Conservation (phyloP, 2,797 vertebrate species). For the Enteromius fasciolatus region DNA sequence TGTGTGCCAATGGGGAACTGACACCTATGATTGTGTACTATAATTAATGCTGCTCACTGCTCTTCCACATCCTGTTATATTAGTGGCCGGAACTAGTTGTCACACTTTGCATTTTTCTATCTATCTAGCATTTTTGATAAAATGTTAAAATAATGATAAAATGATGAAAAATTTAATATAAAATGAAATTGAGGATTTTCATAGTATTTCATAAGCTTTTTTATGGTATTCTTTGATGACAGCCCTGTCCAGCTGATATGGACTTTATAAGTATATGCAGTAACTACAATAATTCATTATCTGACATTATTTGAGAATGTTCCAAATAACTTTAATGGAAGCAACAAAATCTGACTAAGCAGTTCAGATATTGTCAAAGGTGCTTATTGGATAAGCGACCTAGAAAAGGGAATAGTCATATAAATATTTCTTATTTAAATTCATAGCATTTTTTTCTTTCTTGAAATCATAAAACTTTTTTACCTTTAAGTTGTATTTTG, state of each 20-base stretch:
- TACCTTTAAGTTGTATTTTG: background rate
- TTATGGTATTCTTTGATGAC: background rate
- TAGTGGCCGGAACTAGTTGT: background rate
- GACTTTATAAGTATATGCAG: background rate
- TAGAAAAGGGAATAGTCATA: background rate
- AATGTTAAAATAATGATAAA: too few relatives aligned
- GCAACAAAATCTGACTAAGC: background rate
- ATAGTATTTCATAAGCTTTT: too few relatives aligned
- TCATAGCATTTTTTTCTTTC: background rate
- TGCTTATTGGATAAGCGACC: background rate
- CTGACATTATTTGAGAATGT: background rate
- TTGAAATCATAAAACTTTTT: background rate
- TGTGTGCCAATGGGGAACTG: constrained; percentile 13
- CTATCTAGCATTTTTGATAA: too few relatives aligned
- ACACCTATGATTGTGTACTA: constrained; percentile 18
- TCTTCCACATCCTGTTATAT: background rate
- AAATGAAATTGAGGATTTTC: too few relatives aligned
- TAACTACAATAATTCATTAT: background rate
- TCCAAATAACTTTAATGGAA: background rate
- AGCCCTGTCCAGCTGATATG: background rate
- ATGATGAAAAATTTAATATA: too few relatives aligned
- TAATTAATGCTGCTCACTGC: constrained; percentile 7
- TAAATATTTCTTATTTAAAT: background rate
- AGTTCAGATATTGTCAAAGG: too few relatives aligned
- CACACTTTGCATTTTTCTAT: background rate